Evolutionary conservation across 1,140 invertebrate species (phyloP), one percentile per base, ranked within the genome.

Genomic region (Psilanteris sp.): DNA sequence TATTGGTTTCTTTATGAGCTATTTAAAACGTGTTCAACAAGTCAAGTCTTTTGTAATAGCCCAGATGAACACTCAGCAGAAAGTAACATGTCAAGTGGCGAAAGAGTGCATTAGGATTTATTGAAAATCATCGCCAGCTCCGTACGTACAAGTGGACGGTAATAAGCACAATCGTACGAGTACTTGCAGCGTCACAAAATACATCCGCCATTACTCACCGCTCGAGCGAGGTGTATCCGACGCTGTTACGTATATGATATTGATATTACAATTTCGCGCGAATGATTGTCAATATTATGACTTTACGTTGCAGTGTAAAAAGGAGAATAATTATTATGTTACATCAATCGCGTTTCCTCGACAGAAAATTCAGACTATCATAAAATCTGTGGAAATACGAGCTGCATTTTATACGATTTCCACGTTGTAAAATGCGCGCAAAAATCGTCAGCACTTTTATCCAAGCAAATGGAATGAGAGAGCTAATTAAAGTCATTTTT

Each of bases 1-100:
- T 66, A 41, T 43, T 41, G 31, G 13, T 66, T 37, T 54, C 61
- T 73, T 73, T 73, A 73, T 37, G 52, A 54, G 61, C 70, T 59
- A 73, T 73, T 73, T 66, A 66, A 73, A 73, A 59, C 70, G 71
- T 74, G 71, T 67, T 62, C 14, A 73, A 73, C 61, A 55, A 67
- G 61, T 59, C 61, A 18, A 59, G 50, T 66, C 59, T 73, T 73
- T 73, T 74, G 71, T 74, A 74, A 74, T 67, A 61, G 24, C 31
- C 46, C 37, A 46, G 54, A 74, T 67, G 61, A 74, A 74, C 46
- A 67, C 36, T 74, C 61, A 74, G 54, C 71, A 67, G 61, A 74
- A 74, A 74, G 71, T 74, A 61, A 67, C 71, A 46, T 55, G 61
- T 67, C 59, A 61, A 67, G 71, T 61, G 71, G 44, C 55, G 71